Percentiles rank a stretch among this genome's conserved stretches.
phyloP scores from a whole-genome alignment of 1,140 invertebrate species.

The Riptortus pedestris region DNA sequence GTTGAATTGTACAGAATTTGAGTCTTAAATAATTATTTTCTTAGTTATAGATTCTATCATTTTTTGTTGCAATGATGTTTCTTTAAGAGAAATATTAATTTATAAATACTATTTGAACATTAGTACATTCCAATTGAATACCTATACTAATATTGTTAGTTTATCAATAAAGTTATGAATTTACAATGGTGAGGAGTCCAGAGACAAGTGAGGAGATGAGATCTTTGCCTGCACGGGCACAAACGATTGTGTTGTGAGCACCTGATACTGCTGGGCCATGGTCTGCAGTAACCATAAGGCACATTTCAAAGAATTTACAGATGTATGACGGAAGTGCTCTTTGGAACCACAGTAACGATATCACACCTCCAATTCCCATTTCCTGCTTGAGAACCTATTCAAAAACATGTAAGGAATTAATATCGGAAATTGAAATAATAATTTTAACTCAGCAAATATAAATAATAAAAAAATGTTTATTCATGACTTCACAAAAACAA shows the following conservation, averaged over 20 bases:
- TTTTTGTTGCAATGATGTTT: no score
- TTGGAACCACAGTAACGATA: constrained; percentile 97
- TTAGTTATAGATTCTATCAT: no score
- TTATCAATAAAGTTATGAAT: background rate
- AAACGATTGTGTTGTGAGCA: constrained; percentile 98
- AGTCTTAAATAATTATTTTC: no score
- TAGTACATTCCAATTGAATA: no score
- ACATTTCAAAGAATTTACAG: constrained; percentile 98
- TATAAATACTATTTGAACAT: no score
- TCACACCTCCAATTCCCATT: constrained; percentile 93
- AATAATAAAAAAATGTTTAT: background rate
- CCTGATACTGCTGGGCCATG: constrained; percentile 98
- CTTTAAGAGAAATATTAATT: no score
- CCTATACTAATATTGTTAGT: no score
- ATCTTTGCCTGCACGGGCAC: constrained; percentile 96
- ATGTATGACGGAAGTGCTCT: constrained; percentile 86
- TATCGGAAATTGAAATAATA: background rate
- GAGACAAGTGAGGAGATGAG: constrained; percentile 92
- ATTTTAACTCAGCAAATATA: no score
- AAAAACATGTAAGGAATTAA: background rate
- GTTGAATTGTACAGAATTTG: no score
- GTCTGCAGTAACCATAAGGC: constrained; percentile 97
- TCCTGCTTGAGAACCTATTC: constrained; percentile 59
- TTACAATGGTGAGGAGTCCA: constrained; percentile 93
- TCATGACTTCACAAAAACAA: background rate